Evolutionary conservation across 35 echinoderm and acorn worm species (phyloP).

Genomic region (Amphiura filiformis): DNA sequence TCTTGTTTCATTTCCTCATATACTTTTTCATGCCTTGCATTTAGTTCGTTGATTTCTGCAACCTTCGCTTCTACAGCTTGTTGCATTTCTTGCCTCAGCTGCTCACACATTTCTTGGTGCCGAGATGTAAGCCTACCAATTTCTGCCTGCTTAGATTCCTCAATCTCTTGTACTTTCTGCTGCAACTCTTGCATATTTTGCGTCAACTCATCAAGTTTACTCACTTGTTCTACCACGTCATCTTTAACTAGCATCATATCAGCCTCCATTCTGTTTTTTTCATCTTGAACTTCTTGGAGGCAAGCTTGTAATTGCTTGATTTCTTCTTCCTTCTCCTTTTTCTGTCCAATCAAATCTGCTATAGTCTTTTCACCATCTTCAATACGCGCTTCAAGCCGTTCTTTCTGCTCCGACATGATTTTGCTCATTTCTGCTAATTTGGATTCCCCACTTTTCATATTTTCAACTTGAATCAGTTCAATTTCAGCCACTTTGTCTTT

Average conservation of each 20-base stretch:
- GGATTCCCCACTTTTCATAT: background rate
- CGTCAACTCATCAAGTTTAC: too few relatives aligned
- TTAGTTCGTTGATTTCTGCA: too few relatives aligned
- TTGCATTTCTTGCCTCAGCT: background rate
- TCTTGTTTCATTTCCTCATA: too few relatives aligned
- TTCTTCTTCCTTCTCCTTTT: background rate
- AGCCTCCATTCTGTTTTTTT: too few relatives aligned
- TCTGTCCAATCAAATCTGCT: background rate
- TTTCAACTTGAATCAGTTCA: background rate
- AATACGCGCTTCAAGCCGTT: background rate
- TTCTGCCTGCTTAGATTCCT: too few relatives aligned
- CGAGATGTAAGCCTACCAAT: too few relatives aligned
- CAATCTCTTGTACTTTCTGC: too few relatives aligned
- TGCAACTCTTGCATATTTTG: too few relatives aligned
- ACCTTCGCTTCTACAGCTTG: background rate
- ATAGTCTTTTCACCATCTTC: background rate
- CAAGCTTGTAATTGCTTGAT: background rate
- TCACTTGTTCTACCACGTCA: too few relatives aligned
- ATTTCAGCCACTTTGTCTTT: background rate
- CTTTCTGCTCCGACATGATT: background rate
- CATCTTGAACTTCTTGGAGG: background rate
- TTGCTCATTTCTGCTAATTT: background rate
- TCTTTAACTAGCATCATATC: too few relatives aligned
- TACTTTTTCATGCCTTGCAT: background rate
- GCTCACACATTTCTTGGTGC: too few relatives aligned